These are phyloP conservation scores for Cervus canadensis DNA, from an alignment of 2,113 vertebrate genomes.

Conservation along the genomic window DNA sequence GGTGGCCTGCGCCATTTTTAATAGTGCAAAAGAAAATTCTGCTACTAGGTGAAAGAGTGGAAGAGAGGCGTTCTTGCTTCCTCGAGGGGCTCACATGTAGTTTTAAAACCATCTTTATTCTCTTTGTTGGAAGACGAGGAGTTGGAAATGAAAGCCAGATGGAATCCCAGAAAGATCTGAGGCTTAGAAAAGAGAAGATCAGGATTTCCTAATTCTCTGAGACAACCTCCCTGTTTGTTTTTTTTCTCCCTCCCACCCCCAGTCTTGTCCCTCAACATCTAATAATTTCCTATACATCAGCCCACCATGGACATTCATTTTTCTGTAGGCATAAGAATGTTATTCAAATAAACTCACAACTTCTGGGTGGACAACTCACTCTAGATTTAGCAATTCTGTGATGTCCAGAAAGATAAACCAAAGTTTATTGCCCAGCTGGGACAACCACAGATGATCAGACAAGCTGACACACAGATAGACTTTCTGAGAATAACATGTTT, in stretches of 20 bases:
- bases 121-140: conserved; percentile 43
- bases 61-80: neutral
- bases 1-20: conserved; percentile 72
- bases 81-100: neutral
- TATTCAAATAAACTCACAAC: neutral
- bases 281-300: neutral
- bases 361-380: neutral
- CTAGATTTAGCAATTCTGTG: neutral
- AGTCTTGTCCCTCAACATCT: neutral
- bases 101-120: conserved; percentile 24
- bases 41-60: neutral
- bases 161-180: conserved; percentile 45
- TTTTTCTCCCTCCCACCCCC: neutral
- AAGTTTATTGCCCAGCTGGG: neutral
- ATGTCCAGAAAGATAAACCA: neutral
- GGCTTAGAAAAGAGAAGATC: conserved; percentile 36
- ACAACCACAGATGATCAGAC: neutral
- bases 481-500: conserved; percentile 22
- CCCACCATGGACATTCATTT: neutral
- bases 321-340: neutral
- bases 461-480: neutral
- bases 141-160: conserved; percentile 62
- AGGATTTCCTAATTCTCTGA: conserved; percentile 48
- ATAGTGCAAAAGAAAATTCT: conserved; percentile 65
- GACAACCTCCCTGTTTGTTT: neutral